These are phyloP conservation scores for Hipposideros armiger DNA, from an alignment of 2,113 vertebrate genomes.

Conservation along the genomic window DNA sequence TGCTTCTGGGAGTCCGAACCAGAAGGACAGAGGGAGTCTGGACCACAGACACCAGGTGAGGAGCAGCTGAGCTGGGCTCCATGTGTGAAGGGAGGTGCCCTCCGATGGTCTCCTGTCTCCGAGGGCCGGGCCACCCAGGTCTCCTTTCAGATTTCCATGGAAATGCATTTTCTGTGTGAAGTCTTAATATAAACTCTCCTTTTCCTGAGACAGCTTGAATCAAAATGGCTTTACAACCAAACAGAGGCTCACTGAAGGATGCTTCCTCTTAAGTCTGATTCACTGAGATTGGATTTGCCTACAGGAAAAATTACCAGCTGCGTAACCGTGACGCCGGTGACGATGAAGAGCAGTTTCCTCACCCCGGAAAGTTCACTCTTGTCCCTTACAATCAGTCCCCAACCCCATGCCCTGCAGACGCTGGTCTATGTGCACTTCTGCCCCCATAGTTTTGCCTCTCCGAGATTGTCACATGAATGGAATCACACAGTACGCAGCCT, in stretches of 20 bases:
- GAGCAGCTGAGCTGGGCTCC: background rate
- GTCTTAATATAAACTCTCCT: background rate
- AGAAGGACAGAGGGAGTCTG: rapidly evolving
- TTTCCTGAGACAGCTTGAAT: background rate
- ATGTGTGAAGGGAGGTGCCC: background rate
- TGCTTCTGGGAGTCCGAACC: background rate
- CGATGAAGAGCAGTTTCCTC: background rate
- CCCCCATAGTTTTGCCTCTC: background rate
- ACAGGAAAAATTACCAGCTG: background rate
- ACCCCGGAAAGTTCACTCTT: background rate
- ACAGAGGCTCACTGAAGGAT: background rate
- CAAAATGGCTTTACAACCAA: background rate
- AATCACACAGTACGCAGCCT: too few species aligned
- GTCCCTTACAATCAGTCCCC: too few species aligned
- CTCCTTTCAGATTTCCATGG: background rate
- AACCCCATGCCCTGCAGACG: background rate
- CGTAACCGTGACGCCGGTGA: background rate
- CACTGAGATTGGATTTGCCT: background rate
- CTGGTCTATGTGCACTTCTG: background rate
- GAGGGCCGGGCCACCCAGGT: too few species aligned
- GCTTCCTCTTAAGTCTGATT: background rate
- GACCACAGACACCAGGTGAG: background rate
- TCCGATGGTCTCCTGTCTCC: rapidly evolving
- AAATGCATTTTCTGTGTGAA: background rate
- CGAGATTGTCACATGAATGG: background rate